These are phyloP conservation scores for Dynastes grantii DNA, from an alignment of 2,888 invertebrate genomes.

Conservation along the genomic window DNA sequence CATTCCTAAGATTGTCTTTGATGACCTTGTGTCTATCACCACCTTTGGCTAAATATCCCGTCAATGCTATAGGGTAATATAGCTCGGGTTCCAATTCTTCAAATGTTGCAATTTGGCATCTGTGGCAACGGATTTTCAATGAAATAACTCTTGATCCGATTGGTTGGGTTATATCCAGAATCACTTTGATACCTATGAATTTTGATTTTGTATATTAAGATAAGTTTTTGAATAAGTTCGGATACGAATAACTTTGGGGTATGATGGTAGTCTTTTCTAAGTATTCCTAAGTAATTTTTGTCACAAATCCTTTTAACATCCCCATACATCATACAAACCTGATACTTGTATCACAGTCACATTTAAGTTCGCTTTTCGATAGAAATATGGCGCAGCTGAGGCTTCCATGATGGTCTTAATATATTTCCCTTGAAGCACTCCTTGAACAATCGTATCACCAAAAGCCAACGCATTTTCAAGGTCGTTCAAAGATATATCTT, in stretches of 20 bases:
- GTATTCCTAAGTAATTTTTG: too few species aligned
- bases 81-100: conserved; percentile 73
- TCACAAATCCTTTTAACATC: too few species aligned
- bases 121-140: conserved; percentile 75
- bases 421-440: conserved; percentile 53
- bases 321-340: conserved; percentile 59
- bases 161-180: conserved; percentile 76
- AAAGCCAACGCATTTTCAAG: conserved; percentile 83
- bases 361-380: conserved; percentile 61
- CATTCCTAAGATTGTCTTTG: conserved; percentile 72
- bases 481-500: conserved; percentile 82
- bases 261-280: too few species aligned
- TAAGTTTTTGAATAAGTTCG: too few species aligned
- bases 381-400: conserved; percentile 68
- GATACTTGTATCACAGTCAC: conserved; percentile 76
- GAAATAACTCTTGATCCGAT: conserved; percentile 75
- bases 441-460: conserved; percentile 78
- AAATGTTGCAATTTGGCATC: conserved; percentile 78
- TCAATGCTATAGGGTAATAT: conserved; percentile 75
- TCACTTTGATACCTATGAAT: conserved; percentile 76
- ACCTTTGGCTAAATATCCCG: conserved; percentile 77
- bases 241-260: too few species aligned
- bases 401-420: conserved; percentile 71
- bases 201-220: conserved; percentile 60
- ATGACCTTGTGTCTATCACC: conserved; percentile 78